Conservation (phyloP, 30 jellyfish, hydroid and myxozoan genomes). For the Chironex yamaguchii region DNA sequence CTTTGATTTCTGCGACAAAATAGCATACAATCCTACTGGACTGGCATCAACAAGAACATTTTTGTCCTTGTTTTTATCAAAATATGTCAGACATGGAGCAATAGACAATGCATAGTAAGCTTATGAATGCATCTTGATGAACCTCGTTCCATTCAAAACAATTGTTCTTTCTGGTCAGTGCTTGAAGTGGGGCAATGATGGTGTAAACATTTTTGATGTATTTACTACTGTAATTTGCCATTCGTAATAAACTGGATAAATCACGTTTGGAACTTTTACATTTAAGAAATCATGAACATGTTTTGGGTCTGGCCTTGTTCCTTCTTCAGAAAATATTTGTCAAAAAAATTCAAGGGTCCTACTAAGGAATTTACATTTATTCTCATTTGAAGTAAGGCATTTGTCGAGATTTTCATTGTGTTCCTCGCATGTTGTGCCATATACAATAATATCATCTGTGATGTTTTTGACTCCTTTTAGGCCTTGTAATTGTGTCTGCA, state of each 20-base stretch:
- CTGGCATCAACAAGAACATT: conserved; percentile 48
- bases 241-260: too few species aligned
- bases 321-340: too few species aligned
- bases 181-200: too few species aligned
- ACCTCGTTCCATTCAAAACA: conserved; percentile 39
- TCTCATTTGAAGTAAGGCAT: too few species aligned
- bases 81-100: conserved; percentile 53
- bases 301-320: too few species aligned
- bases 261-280: conserved; percentile 20
- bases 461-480: not conserved
- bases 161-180: conserved; percentile 29
- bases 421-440: conserved; percentile 42
- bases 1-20: conserved; percentile 52
- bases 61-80: conserved; percentile 53
- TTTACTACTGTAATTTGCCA: too few species aligned
- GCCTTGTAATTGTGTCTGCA: conserved; percentile 30
- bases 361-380: too few species aligned
- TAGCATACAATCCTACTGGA: conserved; percentile 39
- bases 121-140: conserved; percentile 9
- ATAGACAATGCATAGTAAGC: conserved; percentile 10
- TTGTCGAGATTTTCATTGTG: too few species aligned
- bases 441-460: conserved; percentile 70
- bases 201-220: too few species aligned
- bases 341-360: too few species aligned
- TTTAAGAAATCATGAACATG: not conserved